Evolutionary conservation across 2,113 vertebrate species (phyloP).

Genomic region (Thermophis baileyi): DNA sequence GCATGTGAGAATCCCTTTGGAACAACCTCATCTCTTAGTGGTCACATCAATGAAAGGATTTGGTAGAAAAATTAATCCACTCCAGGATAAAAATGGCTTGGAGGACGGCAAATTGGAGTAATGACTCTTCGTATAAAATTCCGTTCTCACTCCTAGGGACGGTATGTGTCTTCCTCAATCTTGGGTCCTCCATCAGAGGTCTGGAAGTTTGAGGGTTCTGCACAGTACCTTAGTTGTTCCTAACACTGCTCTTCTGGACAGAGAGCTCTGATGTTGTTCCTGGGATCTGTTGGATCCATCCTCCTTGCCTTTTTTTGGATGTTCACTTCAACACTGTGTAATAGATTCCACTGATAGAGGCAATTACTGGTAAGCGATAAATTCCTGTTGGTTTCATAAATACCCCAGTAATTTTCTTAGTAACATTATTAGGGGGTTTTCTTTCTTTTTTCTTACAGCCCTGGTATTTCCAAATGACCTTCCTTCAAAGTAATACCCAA

Average conservation of each 20-base stretch:
- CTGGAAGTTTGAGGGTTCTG: neutral
- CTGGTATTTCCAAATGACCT: neutral
- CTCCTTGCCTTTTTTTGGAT: too few relatives aligned
- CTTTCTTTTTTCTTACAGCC: neutral
- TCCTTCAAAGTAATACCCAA: neutral
- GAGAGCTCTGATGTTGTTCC: neutral
- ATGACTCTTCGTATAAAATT: neutral
- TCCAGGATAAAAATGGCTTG: neutral
- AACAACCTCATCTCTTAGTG: neutral
- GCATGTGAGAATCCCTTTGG: neutral
- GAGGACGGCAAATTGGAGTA: neutral
- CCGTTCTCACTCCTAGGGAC: neutral
- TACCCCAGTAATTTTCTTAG: neutral
- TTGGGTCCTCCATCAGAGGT: neutral
- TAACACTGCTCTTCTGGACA: neutral
- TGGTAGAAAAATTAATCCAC: neutral
- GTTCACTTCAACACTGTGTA: neutral
- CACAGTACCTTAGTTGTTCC: neutral
- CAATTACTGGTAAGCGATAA: neutral
- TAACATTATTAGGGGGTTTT: neutral
- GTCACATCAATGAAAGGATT: neutral
- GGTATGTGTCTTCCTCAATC: neutral
- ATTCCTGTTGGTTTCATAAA: neutral
- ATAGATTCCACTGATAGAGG: neutral
- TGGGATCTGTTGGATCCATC: neutral